Evolutionary conservation across 2,888 invertebrate species (phyloP).

Genomic region (Troides aeacus): DNA sequence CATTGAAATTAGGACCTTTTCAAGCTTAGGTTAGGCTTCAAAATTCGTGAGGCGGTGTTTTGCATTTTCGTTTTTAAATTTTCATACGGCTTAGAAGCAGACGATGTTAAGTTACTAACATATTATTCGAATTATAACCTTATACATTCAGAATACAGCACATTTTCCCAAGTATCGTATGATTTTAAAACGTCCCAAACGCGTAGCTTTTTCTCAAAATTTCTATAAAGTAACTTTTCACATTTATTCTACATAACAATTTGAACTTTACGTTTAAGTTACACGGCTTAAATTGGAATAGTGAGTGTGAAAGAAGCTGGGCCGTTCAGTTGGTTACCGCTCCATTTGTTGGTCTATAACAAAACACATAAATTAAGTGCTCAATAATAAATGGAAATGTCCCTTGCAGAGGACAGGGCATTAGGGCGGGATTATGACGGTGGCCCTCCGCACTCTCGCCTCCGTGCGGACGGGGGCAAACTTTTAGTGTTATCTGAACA

Average conservation of each 20-base stretch:
- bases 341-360: constrained; percentile 75
- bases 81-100: constrained; percentile 48
- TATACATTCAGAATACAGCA: constrained; percentile 39
- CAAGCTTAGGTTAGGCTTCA: neutral
- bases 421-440: constrained; percentile 79
- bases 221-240: constrained; percentile 39
- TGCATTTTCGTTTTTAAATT: constrained; percentile 47
- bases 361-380: constrained; percentile 82
- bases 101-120: constrained; percentile 47
- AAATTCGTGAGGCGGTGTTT: constrained; percentile 31
- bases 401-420: constrained; percentile 80
- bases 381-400: constrained; percentile 82
- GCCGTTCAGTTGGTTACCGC: constrained; percentile 49
- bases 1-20: constrained; percentile 37
- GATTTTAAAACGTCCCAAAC: constrained; percentile 63
- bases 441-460: constrained; percentile 60
- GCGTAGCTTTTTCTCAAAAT: constrained; percentile 49
- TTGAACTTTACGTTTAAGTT: constrained; percentile 26
- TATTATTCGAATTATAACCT: constrained; percentile 40
- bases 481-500: constrained; percentile 30
- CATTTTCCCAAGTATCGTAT: constrained; percentile 38
- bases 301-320: constrained; percentile 33
- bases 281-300: constrained; percentile 38
- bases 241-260: constrained; percentile 30
- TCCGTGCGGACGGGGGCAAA: constrained; percentile 33